Evolutionary conservation across 1,140 invertebrate species (phyloP), one percentile per base, ranked within the genome.

Genomic region (Bombus sylvicola): DNA sequence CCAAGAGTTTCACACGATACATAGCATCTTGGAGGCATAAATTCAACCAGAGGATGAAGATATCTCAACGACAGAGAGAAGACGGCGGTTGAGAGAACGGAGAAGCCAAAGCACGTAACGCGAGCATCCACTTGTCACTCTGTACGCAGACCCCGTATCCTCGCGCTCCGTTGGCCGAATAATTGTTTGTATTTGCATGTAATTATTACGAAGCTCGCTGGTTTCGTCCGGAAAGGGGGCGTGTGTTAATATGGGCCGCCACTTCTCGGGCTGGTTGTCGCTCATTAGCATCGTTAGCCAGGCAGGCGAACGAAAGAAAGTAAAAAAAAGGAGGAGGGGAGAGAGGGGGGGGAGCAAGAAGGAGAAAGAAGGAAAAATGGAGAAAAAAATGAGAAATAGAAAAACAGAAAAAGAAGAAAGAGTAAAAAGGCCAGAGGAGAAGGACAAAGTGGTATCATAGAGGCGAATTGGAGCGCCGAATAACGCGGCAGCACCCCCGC

Each of bases 171-270:
- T 18, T 41, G 66, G 47, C 41, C 75, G 64, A 83, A 77, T 84
- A 90, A 90, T 90, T 90, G 89, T 91, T 91, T 91, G 90, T 82
- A 91, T 91, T 91, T 91, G 66, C 89, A 91, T 91, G 69, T 75
- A 90, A 91, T 91, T 90, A 86, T 88, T 88, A 71, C 87, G 62
- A 41, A 22, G 37, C 34, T 37, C 43, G 76, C 37, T 39, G 25
- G 59, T 34, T 73, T 72, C 43, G 71, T 13, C 28, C 25, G 69
- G 37, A 39, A 43, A 47, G 71, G 71, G 41, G 47, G 15, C 66
- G 43, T 53, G 87, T 87, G 88, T 82, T 90, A 90, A 90, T 90
- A 84, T 72, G 43, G 43, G 64, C 72, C 72, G 77, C 69, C 87
- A 89, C 87, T 90, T 88, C 76, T 74, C 71, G 68, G 69, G 41